Evolutionary conservation across 2,888 invertebrate genomes (phyloP).

Genomic region (Notocelia uddmanniana): DNA sequence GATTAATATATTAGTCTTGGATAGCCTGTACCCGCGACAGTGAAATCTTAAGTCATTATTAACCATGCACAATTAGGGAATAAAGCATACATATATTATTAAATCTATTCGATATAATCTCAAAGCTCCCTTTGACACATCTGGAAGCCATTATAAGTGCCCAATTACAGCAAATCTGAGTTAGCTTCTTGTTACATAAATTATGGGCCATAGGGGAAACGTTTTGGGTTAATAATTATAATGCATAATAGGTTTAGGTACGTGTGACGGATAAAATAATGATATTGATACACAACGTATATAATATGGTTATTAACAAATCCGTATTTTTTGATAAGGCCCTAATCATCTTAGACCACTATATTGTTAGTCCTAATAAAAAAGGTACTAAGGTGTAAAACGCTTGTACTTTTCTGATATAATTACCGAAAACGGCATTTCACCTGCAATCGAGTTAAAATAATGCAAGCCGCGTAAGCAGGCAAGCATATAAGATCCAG

Average conservation of each 20-base stretch:
- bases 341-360: too few species aligned
- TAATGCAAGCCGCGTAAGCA: too few species aligned
- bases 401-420: not conserved
- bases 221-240: conserved; percentile 46
- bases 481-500: too few species aligned
- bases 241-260: conserved; percentile 6
- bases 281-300: not conserved
- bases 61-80: conserved; percentile 35
- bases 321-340: too few species aligned
- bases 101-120: conserved; percentile 37
- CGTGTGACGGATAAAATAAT: not conserved
- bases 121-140: conserved; percentile 40
- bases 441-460: not conserved
- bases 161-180: conserved; percentile 43
- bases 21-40: not conserved
- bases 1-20: not conserved
- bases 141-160: conserved; percentile 32
- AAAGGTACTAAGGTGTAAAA: not conserved
- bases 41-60: conserved; percentile 12
- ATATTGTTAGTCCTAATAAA: too few species aligned
- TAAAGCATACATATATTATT: conserved; percentile 32
- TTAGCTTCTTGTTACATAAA: conserved; percentile 37
- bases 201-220: conserved; percentile 49
- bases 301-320: not conserved
- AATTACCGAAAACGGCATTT: not conserved